A percentile compares a stretch with the other conserved stretches of the same genome.
Conservation (phyloP, 2,888 invertebrate species). For the Lasioglossum oenotherae region DNA sequence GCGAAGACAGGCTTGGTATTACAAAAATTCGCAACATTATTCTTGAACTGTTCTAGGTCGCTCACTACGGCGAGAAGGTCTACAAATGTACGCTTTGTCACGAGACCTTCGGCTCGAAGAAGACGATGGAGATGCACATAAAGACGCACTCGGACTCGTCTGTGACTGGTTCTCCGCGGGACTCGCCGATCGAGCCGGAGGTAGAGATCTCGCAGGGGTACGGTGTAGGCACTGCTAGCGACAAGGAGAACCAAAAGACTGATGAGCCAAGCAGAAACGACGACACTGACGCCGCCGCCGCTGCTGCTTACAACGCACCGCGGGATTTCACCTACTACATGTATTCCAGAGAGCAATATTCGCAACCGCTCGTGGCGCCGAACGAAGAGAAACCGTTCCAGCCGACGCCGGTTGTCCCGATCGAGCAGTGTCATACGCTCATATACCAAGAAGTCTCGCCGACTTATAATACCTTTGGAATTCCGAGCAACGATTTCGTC, state of each 20-base stretch:
- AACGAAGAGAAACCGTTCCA: conserved; percentile 80
- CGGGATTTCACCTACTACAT: conserved; percentile 83
- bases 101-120: conserved; percentile 95
- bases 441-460: conserved; percentile 74
- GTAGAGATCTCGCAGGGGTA: conserved; percentile 80
- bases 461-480: conserved; percentile 68
- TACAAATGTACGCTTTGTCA: conserved; percentile 97
- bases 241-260: conserved; percentile 80
- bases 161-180: conserved; percentile 58
- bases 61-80: conserved; percentile 96
- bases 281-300: conserved; percentile 4
- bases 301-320: conserved; percentile 58
- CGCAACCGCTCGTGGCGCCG: conserved; percentile 77
- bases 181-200: conserved; percentile 81
- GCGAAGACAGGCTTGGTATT: not conserved
- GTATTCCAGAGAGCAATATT: conserved; percentile 78
- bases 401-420: conserved; percentile 51
- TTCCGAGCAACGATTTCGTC: conserved; percentile 49
- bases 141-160: conserved; percentile 89
- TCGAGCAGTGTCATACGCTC: conserved; percentile 70
- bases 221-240: conserved; percentile 73
- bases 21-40: not conserved
- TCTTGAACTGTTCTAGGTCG: conserved; percentile 85
- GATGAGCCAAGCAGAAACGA: conserved; percentile 60
- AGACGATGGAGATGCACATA: conserved; percentile 95